phyloP scores from a whole-genome alignment of 2,113 vertebrate genomes.

The Sphaerodactylus townsendi region DNA sequence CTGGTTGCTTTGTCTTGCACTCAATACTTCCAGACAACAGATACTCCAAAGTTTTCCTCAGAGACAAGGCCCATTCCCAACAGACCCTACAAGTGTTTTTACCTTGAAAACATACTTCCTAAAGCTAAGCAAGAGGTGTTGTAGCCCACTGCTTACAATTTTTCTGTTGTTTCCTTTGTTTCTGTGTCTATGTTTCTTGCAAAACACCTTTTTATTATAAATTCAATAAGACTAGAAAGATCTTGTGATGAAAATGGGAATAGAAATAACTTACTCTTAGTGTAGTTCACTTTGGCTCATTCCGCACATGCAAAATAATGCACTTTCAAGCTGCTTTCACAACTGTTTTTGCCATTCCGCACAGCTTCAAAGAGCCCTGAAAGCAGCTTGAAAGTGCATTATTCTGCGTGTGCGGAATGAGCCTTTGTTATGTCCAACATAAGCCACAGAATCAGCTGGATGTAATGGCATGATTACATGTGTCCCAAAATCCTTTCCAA shows the following conservation, averaged over 20 bases:
- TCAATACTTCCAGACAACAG: background rate
- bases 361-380: too few species aligned
- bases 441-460: background rate
- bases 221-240: background rate
- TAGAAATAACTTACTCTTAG: background rate
- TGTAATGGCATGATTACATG: background rate
- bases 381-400: too few species aligned
- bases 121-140: background rate
- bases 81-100: background rate
- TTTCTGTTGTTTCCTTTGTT: rapidly evolving
- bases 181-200: background rate
- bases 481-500: background rate
- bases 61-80: background rate
- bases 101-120: background rate
- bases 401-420: too few species aligned
- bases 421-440: background rate
- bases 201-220: background rate
- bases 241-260: background rate
- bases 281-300: background rate
- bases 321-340: too few species aligned
- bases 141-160: rapidly evolving
- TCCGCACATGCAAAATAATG: too few species aligned
- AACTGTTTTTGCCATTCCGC: too few species aligned
- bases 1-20: background rate
- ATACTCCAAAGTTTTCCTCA: background rate